Conservation (phyloP, 2,797 vertebrate genomes). For the Rhadinocentrus ornatus region DNA sequence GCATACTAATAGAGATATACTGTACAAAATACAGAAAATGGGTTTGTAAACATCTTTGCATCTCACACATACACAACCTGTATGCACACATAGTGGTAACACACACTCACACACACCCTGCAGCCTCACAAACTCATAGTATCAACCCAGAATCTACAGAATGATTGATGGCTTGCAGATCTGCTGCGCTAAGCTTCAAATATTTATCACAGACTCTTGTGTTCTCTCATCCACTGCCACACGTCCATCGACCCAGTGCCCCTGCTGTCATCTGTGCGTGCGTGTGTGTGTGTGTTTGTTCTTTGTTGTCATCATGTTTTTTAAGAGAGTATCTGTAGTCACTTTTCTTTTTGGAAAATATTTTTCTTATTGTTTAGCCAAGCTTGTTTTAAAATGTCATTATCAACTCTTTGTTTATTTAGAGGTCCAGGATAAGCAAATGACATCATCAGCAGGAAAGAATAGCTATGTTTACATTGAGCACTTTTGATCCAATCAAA, state of each 20-base stretch:
- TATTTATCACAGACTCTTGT: slow-evolving; percentile 64
- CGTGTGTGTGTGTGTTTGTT: slow-evolving; percentile 7
- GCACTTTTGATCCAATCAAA: too few species aligned
- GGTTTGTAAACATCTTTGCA: slow-evolving; percentile 6
- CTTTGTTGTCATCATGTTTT: slow-evolving; percentile 20
- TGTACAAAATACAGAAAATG: neutral
- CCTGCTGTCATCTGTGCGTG: slow-evolving; percentile 44
- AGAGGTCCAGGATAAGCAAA: neutral
- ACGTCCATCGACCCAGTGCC: slow-evolving; percentile 63
- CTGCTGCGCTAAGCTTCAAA: slow-evolving; percentile 69
- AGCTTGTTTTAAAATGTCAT: neutral
- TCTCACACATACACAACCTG: neutral
- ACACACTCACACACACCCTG: neutral
- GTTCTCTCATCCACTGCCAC: slow-evolving; percentile 72
- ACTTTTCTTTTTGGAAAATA: neutral
- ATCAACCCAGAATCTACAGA: slow-evolving; percentile 38
- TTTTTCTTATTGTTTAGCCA: neutral
- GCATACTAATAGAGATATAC: neutral
- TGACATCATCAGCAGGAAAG: neutral
- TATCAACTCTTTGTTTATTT: neutral
- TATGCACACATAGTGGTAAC: slow-evolving; percentile 1
- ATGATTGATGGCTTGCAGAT: slow-evolving; percentile 64
- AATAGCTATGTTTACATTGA: neutral
- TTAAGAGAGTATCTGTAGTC: neutral
- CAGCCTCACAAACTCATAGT: slow-evolving; percentile 17